Percentiles rank a stretch among this genome's conserved stretches.
Evolutionary conservation across 2,797 vertebrate genomes (phyloP).

Genomic region (Saguinus oedipus): DNA sequence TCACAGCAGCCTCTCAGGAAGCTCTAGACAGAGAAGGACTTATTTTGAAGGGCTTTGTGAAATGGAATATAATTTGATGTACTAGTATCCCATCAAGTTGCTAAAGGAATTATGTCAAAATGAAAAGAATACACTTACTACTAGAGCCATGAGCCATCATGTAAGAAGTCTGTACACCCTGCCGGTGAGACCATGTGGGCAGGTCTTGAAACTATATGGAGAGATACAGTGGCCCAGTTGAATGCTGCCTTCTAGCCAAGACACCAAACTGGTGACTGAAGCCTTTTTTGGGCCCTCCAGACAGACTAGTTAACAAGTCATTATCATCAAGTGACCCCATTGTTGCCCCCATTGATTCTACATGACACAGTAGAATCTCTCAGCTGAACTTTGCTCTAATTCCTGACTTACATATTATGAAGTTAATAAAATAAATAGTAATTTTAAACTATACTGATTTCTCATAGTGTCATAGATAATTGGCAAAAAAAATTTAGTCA

Average conservation of each 20-base stretch:
- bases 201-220: not conserved
- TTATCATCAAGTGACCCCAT: not conserved
- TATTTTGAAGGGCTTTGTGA: not conserved
- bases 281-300: not conserved
- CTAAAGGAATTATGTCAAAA: not conserved
- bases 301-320: not conserved
- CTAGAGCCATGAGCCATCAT: not conserved
- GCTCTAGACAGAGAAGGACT: not conserved
- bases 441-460: conserved; percentile 26
- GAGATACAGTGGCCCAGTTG: not conserved
- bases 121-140: not conserved
- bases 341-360: not conserved
- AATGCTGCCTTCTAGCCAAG: not conserved
- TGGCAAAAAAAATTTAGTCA: not conserved
- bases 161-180: not conserved
- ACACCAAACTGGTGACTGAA: not conserved
- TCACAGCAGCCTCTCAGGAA: not conserved
- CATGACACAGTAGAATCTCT: not conserved
- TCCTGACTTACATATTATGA: not conserved
- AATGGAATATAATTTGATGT: not conserved
- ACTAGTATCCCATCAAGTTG: not conserved
- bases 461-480: not conserved
- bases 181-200: not conserved
- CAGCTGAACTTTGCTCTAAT: not conserved
- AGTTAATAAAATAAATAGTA: not conserved